A percentile compares a stretch with the other conserved stretches of the same genome.
These are phyloP conservation scores for Acropora yongei DNA, from an alignment of 64 coral and sea anemone species.

Conservation along the genomic window DNA sequence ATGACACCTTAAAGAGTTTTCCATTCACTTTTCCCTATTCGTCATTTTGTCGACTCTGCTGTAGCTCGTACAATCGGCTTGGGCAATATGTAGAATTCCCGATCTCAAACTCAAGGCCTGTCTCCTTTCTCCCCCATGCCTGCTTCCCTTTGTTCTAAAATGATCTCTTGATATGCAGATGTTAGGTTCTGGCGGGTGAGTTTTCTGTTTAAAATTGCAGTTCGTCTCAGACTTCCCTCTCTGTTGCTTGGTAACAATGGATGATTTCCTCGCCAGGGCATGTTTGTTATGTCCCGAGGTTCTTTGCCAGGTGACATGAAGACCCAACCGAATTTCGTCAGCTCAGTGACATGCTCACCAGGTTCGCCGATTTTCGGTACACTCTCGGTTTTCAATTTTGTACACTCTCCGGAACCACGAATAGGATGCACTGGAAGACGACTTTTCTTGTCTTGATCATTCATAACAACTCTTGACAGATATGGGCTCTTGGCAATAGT, in stretches of 20 bases:
- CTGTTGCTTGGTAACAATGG: constrained; percentile 55
- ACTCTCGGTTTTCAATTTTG: constrained; percentile 50
- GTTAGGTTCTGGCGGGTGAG: constrained; percentile 31
- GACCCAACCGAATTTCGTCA: constrained; percentile 20
- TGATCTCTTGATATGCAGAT: constrained; percentile 50
- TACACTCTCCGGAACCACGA: constrained; percentile 24
- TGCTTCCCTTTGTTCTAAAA: constrained; percentile 50
- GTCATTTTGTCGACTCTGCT: constrained; percentile 26
- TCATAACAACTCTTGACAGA: constrained; percentile 14
- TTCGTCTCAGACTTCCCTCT: constrained; percentile 26
- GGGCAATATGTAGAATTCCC: neutral
- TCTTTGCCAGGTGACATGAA: constrained; percentile 5
- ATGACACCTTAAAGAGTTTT: too few relatives aligned
- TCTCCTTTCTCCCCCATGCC: constrained; percentile 51
- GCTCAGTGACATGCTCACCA: constrained; percentile 48
- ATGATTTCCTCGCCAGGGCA: constrained; percentile 50
- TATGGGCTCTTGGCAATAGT: constrained; percentile 27
- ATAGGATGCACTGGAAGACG: constrained; percentile 35
- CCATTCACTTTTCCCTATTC: too few relatives aligned
- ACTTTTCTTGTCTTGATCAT: constrained; percentile 25
- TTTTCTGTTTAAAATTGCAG: constrained; percentile 22
- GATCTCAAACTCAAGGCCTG: neutral
- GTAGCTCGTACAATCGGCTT: neutral
- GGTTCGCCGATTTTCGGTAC: constrained; percentile 34
- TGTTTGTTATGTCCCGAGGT: neutral